Percentiles rank a stretch among this genome's conserved stretches.
Conservation (phyloP, 30 jellyfish, hydroid and myxozoan genomes). For the Cassiopea andromeda region DNA sequence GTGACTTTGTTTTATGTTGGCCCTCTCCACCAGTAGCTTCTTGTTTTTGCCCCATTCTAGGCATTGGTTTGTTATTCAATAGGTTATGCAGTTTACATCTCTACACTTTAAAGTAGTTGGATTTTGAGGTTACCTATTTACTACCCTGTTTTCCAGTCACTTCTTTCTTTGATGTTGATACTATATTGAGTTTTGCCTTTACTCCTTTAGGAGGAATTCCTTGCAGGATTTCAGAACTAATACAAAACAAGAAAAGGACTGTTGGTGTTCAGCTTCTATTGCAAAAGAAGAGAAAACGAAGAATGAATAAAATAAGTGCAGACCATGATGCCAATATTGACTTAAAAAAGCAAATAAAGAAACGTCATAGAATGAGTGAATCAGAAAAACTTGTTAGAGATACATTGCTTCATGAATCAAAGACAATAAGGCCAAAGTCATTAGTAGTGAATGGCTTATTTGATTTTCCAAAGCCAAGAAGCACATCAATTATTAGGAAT, state of each 20-base stretch:
- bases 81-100: too few relatives aligned
- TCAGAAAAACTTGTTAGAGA: constrained; percentile 86
- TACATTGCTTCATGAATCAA: constrained; percentile 90
- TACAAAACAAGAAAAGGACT: constrained; percentile 65
- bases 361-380: constrained; percentile 75
- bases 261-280: constrained; percentile 83
- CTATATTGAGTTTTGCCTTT: not conserved
- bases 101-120: too few relatives aligned
- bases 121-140: too few relatives aligned
- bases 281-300: constrained; percentile 45
- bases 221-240: constrained; percentile 58
- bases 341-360: constrained; percentile 7
- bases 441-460: constrained; percentile 75
- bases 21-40: too few relatives aligned
- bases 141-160: too few relatives aligned
- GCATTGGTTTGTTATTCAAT: too few relatives aligned
- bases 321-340: constrained; percentile 23
- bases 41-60: too few relatives aligned
- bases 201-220: constrained; percentile 87
- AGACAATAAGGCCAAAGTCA: constrained; percentile 74
- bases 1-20: too few relatives aligned
- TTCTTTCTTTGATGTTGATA: too few relatives aligned
- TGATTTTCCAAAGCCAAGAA: constrained; percentile 24
- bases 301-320: constrained; percentile 11
- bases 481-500: constrained; percentile 7